Base-by-base conservation (phyloP, 2,113 vertebrate genomes). In the Rhinolophus ferrumequinum region DNA sequence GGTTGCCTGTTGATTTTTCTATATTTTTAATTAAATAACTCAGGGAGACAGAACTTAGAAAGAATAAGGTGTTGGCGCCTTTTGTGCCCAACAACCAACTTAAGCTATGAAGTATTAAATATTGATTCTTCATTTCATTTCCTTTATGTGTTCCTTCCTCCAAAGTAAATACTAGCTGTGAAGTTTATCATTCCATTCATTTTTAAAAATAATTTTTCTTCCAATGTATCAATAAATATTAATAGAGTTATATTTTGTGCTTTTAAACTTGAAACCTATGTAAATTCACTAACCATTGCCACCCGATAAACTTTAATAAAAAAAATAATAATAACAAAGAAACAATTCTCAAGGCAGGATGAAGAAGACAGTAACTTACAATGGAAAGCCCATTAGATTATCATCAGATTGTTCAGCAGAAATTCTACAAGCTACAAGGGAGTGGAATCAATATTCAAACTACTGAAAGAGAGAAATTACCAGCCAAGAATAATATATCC, bases 11-110 rank as follows among this genome's bases (percentile, higher is more conserved):
- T 69, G 33, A 33, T 73, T 93, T 80, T 85, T 88, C 47, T 75
- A 4, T 87, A 56, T 60, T 52, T 96, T 64, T 58, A 87, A 52
- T 84, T 28, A 94, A 60, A 38, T 92, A 84, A 84, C 3, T 90
- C 54, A 38, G 1, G 24, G 1, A 54, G n/a, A 62, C 8, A 77
- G 24, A 82, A 92, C 2, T 56, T n/a, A 26, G 5, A 83, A 56
- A 92, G 35, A 69, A 64, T 44, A 84, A 35, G 41, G 2, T 33
- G 3, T 73, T 77, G 47, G 21, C 62, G 5, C 0, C 26, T 19
- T 86, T 1, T 83, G 8, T 75, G 4, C 6, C 8, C 28, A 73
- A 50, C 38, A 85, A 94, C 13, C 11, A 33, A 62, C 6, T 75
- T 92, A 60, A 89, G 30, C 3, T 62, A 14, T 30, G 44, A 83